These are phyloP conservation scores for Aramus guarauna DNA, from an alignment of 2,113 vertebrate genomes.

Conservation along the genomic window DNA sequence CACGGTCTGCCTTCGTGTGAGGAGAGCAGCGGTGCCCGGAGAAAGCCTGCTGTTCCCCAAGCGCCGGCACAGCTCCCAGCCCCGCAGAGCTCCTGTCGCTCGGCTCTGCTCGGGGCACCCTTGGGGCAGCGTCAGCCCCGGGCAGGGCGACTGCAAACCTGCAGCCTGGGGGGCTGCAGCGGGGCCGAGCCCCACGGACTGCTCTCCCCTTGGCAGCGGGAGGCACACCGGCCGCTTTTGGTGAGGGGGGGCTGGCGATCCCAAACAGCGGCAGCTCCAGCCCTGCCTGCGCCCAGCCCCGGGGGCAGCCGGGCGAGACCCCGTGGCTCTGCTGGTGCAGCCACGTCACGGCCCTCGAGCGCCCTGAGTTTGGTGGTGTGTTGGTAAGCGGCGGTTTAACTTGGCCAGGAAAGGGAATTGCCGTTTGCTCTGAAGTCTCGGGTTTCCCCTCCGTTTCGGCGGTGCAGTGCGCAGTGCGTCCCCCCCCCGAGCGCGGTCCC, in stretches of 20 bases:
- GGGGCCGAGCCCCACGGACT: not conserved
- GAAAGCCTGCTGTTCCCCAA: not conserved
- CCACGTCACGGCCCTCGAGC: rapidly evolving
- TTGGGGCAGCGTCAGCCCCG: too few relatives aligned
- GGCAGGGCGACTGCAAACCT: not conserved
- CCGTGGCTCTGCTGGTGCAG: not conserved
- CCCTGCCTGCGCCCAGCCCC: not conserved
- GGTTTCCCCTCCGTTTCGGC: not conserved
- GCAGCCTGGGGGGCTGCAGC: not conserved
- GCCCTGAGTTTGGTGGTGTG: not conserved
- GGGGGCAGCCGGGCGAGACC: not conserved
- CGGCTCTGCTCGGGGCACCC: too few relatives aligned
- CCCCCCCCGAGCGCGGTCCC: not conserved
- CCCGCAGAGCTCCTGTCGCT: not conserved
- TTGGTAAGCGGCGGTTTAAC: rapidly evolving
- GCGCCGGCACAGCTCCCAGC: not conserved
- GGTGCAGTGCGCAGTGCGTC: not conserved
- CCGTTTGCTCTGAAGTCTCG: too few relatives aligned
- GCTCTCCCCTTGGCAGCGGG: not conserved
- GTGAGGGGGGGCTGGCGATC: not conserved
- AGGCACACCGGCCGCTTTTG: not conserved
- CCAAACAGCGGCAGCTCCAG: not conserved
- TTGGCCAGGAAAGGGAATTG: rapidly evolving
- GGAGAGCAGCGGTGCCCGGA: too few relatives aligned
- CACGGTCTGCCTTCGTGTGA: too few relatives aligned